Evolutionary conservation across 1,140 invertebrate species (phyloP), one percentile per base, ranked within the genome.

Genomic region (Drosophila murphyi): DNA sequence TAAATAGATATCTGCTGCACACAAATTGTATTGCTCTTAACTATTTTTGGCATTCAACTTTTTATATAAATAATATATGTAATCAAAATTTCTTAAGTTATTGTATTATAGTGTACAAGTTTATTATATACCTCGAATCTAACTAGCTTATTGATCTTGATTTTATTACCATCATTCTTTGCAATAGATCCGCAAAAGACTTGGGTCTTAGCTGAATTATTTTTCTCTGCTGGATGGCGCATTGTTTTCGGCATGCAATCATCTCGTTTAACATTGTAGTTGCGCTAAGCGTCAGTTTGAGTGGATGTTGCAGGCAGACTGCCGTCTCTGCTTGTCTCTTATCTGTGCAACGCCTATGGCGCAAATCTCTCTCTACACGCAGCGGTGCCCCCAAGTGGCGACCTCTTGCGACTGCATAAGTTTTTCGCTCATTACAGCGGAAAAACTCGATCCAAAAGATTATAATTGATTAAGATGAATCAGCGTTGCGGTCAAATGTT

Each of bases 391-490:
- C 80, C 85, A 78, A 78, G 67, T 67, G 57, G 88, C 80, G 85
- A 87, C 83, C 83, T 83, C 83, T 76, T 75, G 72, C 73, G 68
- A 72, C 67, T 76, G 67, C 51, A 75, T 62, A 64, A 61, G 54
- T 72, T 83, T 87, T 87, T 87, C 80, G 83, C 83, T 87, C 83
- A 87, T 87, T 87, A 87, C 85, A 67, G 73, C 48, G 59, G 52
- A 70, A 82, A 79, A 63, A 74, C 62, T 78, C 76, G 78, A 81
- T 78, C 76, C 78, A 85, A 89, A 89, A 89, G 85, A 89, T 90
- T 90, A 90, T 90, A 90, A 90, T 90, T 90, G 86, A 90, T 90
- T 90, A 90, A 90, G 86, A 90, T 90, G 86, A 90, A 90, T 90
- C 86, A 90, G 86, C 82, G 86, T 82, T 90, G 86, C 88, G 86